Evolutionary conservation across 2,113 vertebrate species (phyloP).

Genomic region (Bufo gargarizans): DNA sequence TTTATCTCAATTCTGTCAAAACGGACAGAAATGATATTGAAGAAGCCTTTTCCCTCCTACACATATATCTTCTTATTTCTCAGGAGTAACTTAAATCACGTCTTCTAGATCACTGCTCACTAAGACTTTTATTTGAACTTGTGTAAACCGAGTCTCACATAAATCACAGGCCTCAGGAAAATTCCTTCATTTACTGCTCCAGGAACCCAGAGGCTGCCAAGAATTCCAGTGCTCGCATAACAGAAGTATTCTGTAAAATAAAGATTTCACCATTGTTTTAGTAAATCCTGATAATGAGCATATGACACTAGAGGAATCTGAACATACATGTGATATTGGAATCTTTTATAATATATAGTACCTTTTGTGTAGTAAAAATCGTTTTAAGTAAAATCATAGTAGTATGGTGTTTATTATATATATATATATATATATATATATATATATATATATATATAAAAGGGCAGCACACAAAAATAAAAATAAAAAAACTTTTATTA

Average conservation of each 20-base stretch:
- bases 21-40: slow-evolving; percentile 49
- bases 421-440: too few species aligned
- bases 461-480: background rate
- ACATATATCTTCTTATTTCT: slow-evolving; percentile 54
- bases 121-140: slow-evolving; percentile 56
- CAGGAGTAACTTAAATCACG: slow-evolving; percentile 52
- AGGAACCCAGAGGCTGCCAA: slow-evolving; percentile 29
- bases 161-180: slow-evolving; percentile 50
- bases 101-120: slow-evolving; percentile 31
- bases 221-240: slow-evolving; percentile 26
- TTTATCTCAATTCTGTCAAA: slow-evolving; percentile 57
- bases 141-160: slow-evolving; percentile 37
- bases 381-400: background rate
- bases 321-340: background rate
- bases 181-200: slow-evolving; percentile 40
- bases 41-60: slow-evolving; percentile 41
- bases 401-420: background rate
- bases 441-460: too few species aligned
- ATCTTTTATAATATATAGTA: background rate
- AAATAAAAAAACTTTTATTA: background rate
- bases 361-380: background rate
- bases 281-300: slow-evolving; percentile 12
- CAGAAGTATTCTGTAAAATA: slow-evolving; percentile 23
- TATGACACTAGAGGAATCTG: background rate
- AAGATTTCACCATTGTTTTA: slow-evolving; percentile 31